Base-by-base conservation (phyloP, 2,113 vertebrate species). In the Hymenochirus boettgeri region DNA sequence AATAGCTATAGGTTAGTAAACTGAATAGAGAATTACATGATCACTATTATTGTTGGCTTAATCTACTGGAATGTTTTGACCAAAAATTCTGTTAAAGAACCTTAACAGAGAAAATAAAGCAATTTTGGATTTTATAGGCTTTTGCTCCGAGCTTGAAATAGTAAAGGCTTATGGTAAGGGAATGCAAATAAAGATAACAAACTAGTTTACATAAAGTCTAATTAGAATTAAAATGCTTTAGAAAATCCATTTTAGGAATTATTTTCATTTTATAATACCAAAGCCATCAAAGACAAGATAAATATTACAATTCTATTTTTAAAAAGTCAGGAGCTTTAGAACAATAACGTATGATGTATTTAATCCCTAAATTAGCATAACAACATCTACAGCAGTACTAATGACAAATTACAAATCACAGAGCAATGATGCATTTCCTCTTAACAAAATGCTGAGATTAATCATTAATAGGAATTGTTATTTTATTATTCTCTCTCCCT, bases 161-260 rank as follows among this genome's bases (percentile, higher is more conserved):
- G 26, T 50, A 66, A 48, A 66, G 50, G 57, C 63, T 35, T 25
- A 51, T 66, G 63, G 58, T 66, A 58, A 55, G 58, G 39, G 63
- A 66, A 66, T 50, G 55, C 54, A 46, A 25, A 29, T 66, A 66
- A 66, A 58, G 63, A 66, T 58, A 66, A 66, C 55, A 58, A 54
- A 66, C 39, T 57, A 29, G 54, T 45, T 66, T 50, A 58, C 55
- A 66, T 66, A 58, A 66, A 66, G 63, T 50, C 63, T 58, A 66
- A 66, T 57, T 66, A 66, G 63, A 66, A 42, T 66, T 66, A 58
- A 66, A 66, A 51, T 55, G 18, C 45, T 58, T 66, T 51, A 15
- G 29, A 66, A 58, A 66, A 50, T 3, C 63, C 29, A 65, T 66
- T 58, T 19, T n/a, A 57, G 17, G 57, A 57, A 50, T 57, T 51